These are phyloP conservation scores for Orchestes rusci DNA, from an alignment of 2,888 invertebrate species.

Conservation along the genomic window DNA sequence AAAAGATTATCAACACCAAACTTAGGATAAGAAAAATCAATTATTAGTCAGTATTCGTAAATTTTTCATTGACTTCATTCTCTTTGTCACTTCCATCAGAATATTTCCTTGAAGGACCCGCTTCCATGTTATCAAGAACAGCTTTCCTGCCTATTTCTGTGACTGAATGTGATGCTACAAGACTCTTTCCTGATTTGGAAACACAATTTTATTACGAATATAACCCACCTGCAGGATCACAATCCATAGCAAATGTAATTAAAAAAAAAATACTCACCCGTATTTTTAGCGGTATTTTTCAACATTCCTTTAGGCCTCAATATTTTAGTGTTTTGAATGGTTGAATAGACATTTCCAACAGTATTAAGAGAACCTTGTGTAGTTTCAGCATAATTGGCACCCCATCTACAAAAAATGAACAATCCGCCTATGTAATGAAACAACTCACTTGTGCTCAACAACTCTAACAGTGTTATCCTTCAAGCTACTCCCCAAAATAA, in stretches of 20 bases:
- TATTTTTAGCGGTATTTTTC: slow-evolving; percentile 54
- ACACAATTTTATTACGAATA: no score
- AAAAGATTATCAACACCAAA: no score
- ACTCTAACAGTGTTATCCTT: slow-evolving; percentile 68
- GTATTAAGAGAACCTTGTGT: slow-evolving; percentile 61
- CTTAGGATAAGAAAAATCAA: no score
- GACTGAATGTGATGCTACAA: no score
- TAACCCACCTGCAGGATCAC: no score
- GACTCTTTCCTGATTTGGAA: no score
- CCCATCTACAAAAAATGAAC: slow-evolving; percentile 50
- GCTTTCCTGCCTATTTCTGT: no score
- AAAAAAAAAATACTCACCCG: slow-evolving; percentile 12
- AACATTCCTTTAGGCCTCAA: slow-evolving; percentile 61
- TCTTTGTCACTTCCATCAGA: no score
- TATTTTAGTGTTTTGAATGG: slow-evolving; percentile 57
- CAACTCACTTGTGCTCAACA: slow-evolving; percentile 61
- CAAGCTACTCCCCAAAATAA: slow-evolving; percentile 55
- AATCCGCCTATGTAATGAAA: background rate
- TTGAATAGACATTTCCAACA: slow-evolving; percentile 60
- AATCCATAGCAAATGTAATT: background rate
- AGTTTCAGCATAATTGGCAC: slow-evolving; percentile 56
- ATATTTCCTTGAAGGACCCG: no score
- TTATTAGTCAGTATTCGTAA: no score
- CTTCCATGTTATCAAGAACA: no score
- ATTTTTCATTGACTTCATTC: no score